Evolutionary conservation across 2,888 invertebrate species (phyloP).

Genomic region (Ptychoptera contaminata): DNA sequence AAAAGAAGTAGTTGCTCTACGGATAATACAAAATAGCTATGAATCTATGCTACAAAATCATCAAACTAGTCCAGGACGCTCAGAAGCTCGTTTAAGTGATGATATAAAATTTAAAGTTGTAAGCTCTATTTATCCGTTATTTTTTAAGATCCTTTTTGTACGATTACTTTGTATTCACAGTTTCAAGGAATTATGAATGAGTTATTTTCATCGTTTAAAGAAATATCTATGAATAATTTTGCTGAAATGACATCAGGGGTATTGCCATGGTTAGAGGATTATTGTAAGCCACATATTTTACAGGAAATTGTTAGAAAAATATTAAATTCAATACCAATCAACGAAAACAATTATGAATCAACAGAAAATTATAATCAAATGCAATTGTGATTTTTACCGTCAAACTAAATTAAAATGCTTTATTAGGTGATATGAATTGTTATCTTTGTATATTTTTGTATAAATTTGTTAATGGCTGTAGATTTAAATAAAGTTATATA

Average conservation of each 20-base stretch:
- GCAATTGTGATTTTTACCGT: too few relatives aligned
- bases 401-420: too few relatives aligned
- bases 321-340: slow-evolving; percentile 14
- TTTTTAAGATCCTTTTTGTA: too few relatives aligned
- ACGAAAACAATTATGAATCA: too few relatives aligned
- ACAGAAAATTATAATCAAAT: too few relatives aligned
- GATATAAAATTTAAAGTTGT: slow-evolving; percentile 95
- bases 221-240: slow-evolving; percentile 82
- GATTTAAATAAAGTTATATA: too few relatives aligned
- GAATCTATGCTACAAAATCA: slow-evolving; percentile 94
- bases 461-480: too few relatives aligned
- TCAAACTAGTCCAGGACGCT: slow-evolving; percentile 76
- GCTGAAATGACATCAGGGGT: slow-evolving; percentile 86
- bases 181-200: slow-evolving; percentile 92
- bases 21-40: slow-evolving; percentile 90
- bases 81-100: slow-evolving; percentile 80
- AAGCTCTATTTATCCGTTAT: slow-evolving; percentile 23
- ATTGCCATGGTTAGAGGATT: slow-evolving; percentile 93
- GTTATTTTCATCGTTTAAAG: slow-evolving; percentile 77
- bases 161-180: slow-evolving; percentile 37
- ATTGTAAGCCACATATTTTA: slow-evolving; percentile 88
- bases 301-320: slow-evolving; percentile 63
- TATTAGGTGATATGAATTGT: too few relatives aligned
- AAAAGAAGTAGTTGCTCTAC: slow-evolving; percentile 83
- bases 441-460: too few relatives aligned